phyloP scores from a whole-genome alignment of 2,888 invertebrate genomes.

The Oxycera nigricornis region DNA sequence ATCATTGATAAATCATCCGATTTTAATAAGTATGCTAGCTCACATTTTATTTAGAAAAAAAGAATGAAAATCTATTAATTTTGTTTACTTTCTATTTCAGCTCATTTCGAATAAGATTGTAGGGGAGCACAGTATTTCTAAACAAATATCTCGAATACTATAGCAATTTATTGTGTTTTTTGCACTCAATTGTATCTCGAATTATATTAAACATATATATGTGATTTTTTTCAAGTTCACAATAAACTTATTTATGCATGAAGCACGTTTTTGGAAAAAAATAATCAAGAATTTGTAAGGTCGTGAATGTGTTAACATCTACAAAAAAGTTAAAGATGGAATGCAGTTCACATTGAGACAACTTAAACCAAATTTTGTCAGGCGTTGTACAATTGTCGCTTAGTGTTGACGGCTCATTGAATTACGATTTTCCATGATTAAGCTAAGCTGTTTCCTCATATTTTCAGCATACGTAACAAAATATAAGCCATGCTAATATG shows the following conservation, averaged over 20 bases:
- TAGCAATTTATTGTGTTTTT: background rate
- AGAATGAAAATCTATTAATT: background rate
- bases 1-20: constrained; percentile 94
- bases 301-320: too few relatives aligned
- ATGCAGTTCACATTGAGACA: too few relatives aligned
- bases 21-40: constrained; percentile 76
- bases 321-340: too few relatives aligned
- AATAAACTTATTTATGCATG: constrained; percentile 15
- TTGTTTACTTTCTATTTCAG: constrained; percentile 45
- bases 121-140: constrained; percentile 35
- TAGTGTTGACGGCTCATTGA: background rate
- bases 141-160: background rate
- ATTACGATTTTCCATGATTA: too few relatives aligned
- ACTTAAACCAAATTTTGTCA: background rate
- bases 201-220: background rate
- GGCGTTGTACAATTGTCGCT: background rate
- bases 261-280: background rate
- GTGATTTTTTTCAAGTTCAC: constrained; percentile 18
- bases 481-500: too few relatives aligned
- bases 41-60: background rate
- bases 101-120: constrained; percentile 53
- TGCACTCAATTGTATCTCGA: background rate
- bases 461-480: too few relatives aligned
- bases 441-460: too few relatives aligned
- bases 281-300: background rate